Evolutionary conservation across 1,140 invertebrate species (phyloP), one percentile per base, ranked within the genome.

Genomic region (Zaprionus lachaisei): DNA sequence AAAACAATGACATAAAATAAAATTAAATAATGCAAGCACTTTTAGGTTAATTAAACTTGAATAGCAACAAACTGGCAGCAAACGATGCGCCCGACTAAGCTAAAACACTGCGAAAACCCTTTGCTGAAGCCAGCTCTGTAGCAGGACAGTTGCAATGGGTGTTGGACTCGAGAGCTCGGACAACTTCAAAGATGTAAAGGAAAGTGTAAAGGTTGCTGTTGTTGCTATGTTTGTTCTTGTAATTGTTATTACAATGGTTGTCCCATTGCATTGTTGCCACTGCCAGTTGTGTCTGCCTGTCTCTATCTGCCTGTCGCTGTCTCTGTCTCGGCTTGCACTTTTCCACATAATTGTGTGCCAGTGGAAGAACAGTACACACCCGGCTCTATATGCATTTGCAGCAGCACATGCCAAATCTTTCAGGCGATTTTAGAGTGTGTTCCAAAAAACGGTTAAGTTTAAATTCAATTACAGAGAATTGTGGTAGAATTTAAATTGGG

Each of bases 21-120:
- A 89, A 87, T 87, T 87, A 87, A 87, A 87, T 87, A 87, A 89
- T 87, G 84, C 84, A 87, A 84, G 84, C 84, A 87, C 84, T 87
- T 87, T 87, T 87, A 87, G 84, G 84, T 89, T 87, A 87, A 87
- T 87, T 87, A 87, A 87, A 89, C 84, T 81, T 87, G 84, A 87
- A 87, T 84, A 77, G 81, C 81, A 67, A 80, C 81, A 89, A 87
- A 84, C 81, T 73, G 81, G 65, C 74, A 78, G 77, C 81, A 83
- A 81, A 67, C 82, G 71, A 49, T 76, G 71, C 75, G 51, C 61
- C 60, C 54, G 71, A 78, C 78, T 81, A 84, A 87, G 78, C 84
- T 71, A 81, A 81, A 81, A 81, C 77, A 69, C 71, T 70, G 68
- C 55, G 62, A 72, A 56, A 67, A 47, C 6, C 3, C 38, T 41